Evolutionary conservation across 1,140 invertebrate species (phyloP).

Genomic region (Dufourea novaeangliae): DNA sequence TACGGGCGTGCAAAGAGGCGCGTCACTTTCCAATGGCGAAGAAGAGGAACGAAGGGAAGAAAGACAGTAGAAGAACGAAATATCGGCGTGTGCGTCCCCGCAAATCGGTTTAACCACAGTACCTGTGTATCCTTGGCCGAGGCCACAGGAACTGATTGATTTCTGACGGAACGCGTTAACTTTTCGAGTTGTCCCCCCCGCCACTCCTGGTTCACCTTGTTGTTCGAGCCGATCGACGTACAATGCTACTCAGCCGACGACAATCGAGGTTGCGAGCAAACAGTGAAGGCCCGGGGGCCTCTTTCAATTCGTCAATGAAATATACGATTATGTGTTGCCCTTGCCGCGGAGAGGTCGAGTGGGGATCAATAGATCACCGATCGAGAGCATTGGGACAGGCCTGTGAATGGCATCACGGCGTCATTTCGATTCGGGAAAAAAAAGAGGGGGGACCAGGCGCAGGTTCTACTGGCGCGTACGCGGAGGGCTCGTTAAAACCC

Average conservation of each 20-base stretch:
- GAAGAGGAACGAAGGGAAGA: not conserved
- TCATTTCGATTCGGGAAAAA: slow-evolving; percentile 59
- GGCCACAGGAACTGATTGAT: slow-evolving; percentile 16
- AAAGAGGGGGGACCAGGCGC: slow-evolving; percentile 49
- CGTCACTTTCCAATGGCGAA: not conserved
- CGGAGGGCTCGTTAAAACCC: slow-evolving; percentile 57
- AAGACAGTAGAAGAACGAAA: not conserved
- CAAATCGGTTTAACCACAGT: slow-evolving; percentile 9
- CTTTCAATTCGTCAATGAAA: slow-evolving; percentile 71
- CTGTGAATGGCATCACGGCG: slow-evolving; percentile 67
- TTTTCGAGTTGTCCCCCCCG: not conserved
- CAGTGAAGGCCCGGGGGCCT: slow-evolving; percentile 29
- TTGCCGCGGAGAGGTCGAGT: slow-evolving; percentile 69
- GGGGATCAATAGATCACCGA: slow-evolving; percentile 75
- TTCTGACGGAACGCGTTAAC: slow-evolving; percentile 5
- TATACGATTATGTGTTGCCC: slow-evolving; percentile 68
- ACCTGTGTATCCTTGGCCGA: slow-evolving; percentile 6
- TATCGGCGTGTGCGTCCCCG: not conserved
- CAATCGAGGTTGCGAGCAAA: slow-evolving; percentile 57
- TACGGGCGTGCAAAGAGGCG: not conserved
- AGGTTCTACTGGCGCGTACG: slow-evolving; percentile 72
- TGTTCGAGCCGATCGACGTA: slow-evolving; percentile 22
- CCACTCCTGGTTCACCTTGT: no score
- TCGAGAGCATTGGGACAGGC: slow-evolving; percentile 60
- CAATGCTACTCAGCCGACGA: slow-evolving; percentile 45